Evolutionary conservation across 92 coral and sea anemone genomes (phyloP), one percentile per base, ranked within the genome.

Genomic region (Epizoanthus ramosus): DNA sequence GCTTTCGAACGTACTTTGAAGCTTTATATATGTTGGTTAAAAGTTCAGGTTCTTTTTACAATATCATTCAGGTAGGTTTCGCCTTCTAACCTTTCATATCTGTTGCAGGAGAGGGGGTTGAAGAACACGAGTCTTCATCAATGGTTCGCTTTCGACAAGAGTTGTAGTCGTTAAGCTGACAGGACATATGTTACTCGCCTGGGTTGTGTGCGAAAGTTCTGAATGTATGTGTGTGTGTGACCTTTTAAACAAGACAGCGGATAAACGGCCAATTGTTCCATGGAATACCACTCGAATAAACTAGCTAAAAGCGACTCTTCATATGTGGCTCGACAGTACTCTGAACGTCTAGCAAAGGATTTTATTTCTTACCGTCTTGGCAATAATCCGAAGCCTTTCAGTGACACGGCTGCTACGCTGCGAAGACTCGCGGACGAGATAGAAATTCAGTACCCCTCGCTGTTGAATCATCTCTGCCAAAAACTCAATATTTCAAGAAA

Each of bases 371-470:
- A 97, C 74, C 87, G 98, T 81, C 98, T 97, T 45, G 99, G 99
- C 25, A 88, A 88, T 57, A 86, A 84, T 79, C 88, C 90, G 39
- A 86, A 86, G 74, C 98, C 98, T 63, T 73, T 75, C 23, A 88
- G 85, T 28, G 89, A 83, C 81, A 71, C 96, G 13, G 99, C 99
- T 19, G 91, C 87, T 70, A 97, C 99, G 16, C 86, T 97, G 23
- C 93, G 99, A 64, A 97, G 88, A 87, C 94, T 97, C 35, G 98
- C 99, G 23, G 99, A 97, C 80, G 93, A 97, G 80, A 97, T 97
- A 43, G 99, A 97, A 82, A 90, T 86, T 52, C 93, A 95, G 24
- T 90, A 94, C 84, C 99, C 99, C 16, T 88, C 85, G 43, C 86
- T 97, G 18, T 63, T 97, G 68, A 93, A 91, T 79, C 97, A 94